Evolutionary conservation across 2,113 vertebrate species (phyloP), one percentile per base, ranked within the genome.

Genomic region (Thermophis baileyi): DNA sequence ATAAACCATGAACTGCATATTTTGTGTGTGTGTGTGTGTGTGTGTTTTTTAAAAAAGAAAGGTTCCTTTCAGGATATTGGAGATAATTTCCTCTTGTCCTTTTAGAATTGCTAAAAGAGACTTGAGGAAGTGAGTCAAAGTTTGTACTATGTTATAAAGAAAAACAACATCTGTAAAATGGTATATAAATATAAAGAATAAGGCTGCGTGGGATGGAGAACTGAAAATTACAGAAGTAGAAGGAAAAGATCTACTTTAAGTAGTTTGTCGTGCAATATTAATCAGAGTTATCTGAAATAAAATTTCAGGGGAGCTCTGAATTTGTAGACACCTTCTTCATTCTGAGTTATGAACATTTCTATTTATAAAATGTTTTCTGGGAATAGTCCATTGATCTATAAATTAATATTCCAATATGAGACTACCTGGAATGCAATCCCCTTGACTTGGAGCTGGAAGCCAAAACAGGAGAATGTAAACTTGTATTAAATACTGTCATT

Each of bases 111-210:
- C 95, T 95, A 95, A 97, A 96, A 92, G 96, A 96, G 94, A 95
- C 97, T 96, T 95, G 94, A 98, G 98, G 98, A 98, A 98, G 97
- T 98, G 97, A 98, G 97, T 98, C 98, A 98, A 97, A 98, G 97
- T 97, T 97, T 97, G 92, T 95, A 93, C 57, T 74, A 94, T 94
- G 91, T 92, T 93, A 95, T 94, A 95, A 96, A 96, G 96, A 96
- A 96, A 96, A 95, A 97, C 96, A 97, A 97, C 97, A 97, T 97
- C 97, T 97, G 97, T 96, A 97, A 95, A 92, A 91, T 94, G 90
- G 93, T 51, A 60, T 14, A 24, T 24, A 50, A 96, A 96, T 95
- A 93, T 51, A 94, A 87, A 94, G 18, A 94, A 54, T 89, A 94
- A 92, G 69, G 95, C 94, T 93, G 96, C 91, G 44, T 88, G 94